Evolutionary conservation across 2,113 vertebrate species (phyloP), one percentile per base, ranked within the genome.

Genomic region (Nothobranchius kuhntae): DNA sequence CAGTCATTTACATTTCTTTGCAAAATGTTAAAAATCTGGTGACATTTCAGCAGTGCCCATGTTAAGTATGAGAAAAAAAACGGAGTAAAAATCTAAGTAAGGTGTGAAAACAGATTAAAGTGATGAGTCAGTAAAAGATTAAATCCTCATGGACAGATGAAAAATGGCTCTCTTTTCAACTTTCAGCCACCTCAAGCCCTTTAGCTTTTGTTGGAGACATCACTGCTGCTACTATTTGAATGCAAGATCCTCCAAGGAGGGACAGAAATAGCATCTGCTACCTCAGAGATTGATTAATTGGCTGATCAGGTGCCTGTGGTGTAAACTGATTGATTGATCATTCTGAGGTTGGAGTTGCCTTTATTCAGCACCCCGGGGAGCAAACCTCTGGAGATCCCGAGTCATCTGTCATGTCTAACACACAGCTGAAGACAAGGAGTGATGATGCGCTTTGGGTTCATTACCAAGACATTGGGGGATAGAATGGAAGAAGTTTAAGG

Each of bases 311-410:
- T 63, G 78, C 89, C 85, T 17, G 47, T 71, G 66, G 86, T 85
- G 82, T 87, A 88, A 92, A 91, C 88, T 82, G 87, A 92, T 86
- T 91, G 90, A 92, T 90, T 86, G 90, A 92, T 92, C 79, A 86
- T 90, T 87, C 80, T 64, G 80, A 15, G 51, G 85, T 87, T 61
- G 76, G 71, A 75, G 87, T 82, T 88, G 87, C 89, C 86, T 92
- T 87, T 89, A 86, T 84, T 80, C 73, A n/a, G 59, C 78, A 86
- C 89, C 82, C 83, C 73, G 78, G 87, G 80, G 88, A 86, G 80
- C 57, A 30, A 87, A 91, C 87, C 91, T 89, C 84, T 83, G 85
- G 85, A 87, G 86, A 87, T 89, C 87, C 81, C 72, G 70, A 85
- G 82, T 90, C 90, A 89, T 93, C 90, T 82, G 88, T 93, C 92